These are phyloP conservation scores for Willisornis vidua DNA, from an alignment of 2,113 vertebrate genomes.

Conservation along the genomic window DNA sequence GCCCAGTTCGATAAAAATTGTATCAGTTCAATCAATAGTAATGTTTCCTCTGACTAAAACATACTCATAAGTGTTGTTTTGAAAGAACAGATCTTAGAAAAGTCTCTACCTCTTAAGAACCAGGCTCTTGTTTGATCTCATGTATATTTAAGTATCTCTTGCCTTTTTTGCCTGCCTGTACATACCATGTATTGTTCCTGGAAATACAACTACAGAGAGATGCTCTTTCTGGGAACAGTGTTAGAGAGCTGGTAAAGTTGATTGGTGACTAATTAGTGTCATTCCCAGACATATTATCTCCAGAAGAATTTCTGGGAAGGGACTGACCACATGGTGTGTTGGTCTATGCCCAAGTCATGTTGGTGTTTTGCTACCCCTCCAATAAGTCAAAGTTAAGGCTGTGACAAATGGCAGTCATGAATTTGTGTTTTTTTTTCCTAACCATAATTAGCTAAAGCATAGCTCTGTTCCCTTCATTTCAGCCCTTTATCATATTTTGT, in stretches of 20 bases:
- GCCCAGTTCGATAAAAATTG: neutral
- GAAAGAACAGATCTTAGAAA: neutral
- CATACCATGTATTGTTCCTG: neutral
- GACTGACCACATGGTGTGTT: neutral
- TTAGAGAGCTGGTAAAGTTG: constrained; percentile 29
- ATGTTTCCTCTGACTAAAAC: constrained; percentile 13
- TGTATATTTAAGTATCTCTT: neutral
- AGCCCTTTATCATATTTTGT: neutral
- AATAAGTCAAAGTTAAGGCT: neutral
- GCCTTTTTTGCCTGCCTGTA: neutral
- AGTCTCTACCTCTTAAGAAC: neutral
- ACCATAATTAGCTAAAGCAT: neutral
- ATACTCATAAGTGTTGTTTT: neutral
- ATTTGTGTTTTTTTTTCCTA: neutral
- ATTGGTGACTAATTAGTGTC: constrained; percentile 48
- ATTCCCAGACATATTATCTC: constrained; percentile 35
- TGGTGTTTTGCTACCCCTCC: neutral
- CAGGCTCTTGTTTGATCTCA: neutral
- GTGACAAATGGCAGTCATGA: neutral
- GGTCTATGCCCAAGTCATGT: neutral
- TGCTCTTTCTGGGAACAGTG: constrained; percentile 41
- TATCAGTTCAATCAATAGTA: constrained; percentile 35
- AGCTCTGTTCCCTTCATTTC: neutral
- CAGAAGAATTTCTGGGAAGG: constrained; percentile 20
- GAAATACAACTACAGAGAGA: neutral